Evolutionary conservation across 1,140 invertebrate species (phyloP).

Genomic region (Ceratina australensis): DNA sequence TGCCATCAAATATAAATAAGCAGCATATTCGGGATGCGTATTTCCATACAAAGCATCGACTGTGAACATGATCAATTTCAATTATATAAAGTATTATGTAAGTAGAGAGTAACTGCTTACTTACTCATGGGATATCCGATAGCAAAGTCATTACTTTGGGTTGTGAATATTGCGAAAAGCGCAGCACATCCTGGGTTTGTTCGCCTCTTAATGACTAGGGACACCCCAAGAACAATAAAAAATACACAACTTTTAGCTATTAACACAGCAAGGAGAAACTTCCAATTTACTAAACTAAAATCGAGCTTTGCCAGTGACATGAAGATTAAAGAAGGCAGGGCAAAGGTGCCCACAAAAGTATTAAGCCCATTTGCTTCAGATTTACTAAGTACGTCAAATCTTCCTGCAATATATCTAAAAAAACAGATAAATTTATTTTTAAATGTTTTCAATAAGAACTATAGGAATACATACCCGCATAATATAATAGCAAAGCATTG

Average conservation of each 20-base stretch:
- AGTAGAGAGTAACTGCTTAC: slow-evolving; percentile 56
- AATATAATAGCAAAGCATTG: slow-evolving; percentile 96
- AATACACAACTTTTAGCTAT: slow-evolving; percentile 94
- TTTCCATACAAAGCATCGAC: slow-evolving; percentile 87
- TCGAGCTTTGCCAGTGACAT: slow-evolving; percentile 92
- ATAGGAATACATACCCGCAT: slow-evolving; percentile 84
- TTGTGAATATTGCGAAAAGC: slow-evolving; percentile 96
- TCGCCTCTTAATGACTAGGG: slow-evolving; percentile 88
- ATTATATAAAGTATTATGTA: neutral
- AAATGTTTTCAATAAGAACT: slow-evolving; percentile 17
- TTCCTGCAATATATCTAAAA: slow-evolving; percentile 92
- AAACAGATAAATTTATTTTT: slow-evolving; percentile 56
- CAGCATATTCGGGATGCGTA: slow-evolving; percentile 93
- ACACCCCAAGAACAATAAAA: slow-evolving; percentile 88
- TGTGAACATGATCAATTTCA: slow-evolving; percentile 75
- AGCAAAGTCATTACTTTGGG: slow-evolving; percentile 99
- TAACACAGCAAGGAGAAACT: slow-evolving; percentile 91
- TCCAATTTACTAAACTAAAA: slow-evolving; percentile 93
- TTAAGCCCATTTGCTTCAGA: slow-evolving; percentile 94
- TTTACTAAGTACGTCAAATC: slow-evolving; percentile 90
- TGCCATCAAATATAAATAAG: slow-evolving; percentile 95
- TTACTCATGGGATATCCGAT: slow-evolving; percentile 97
- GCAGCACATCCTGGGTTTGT: slow-evolving; percentile 91
- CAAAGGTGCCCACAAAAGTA: slow-evolving; percentile 96
- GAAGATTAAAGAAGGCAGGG: slow-evolving; percentile 95